Conservation (phyloP, 2,797 vertebrate genomes). For the Eidolon dupreanum region DNA sequence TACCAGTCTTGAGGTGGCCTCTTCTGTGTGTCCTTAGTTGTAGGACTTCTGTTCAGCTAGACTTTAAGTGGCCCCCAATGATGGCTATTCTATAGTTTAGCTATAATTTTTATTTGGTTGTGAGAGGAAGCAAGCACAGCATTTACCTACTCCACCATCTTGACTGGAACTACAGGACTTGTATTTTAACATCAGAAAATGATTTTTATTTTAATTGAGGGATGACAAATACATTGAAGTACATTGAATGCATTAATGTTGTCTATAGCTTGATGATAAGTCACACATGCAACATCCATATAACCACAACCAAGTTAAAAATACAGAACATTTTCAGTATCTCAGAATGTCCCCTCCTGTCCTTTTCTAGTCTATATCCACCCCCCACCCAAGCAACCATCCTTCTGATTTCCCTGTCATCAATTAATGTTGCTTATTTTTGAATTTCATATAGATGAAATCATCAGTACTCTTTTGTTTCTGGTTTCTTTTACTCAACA, state of each 20-base stretch:
- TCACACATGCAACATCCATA: not conserved
- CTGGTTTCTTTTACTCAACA: not conserved
- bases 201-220: not conserved
- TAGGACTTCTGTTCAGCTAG: too few species aligned
- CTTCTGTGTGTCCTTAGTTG: too few species aligned
- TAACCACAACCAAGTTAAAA: not conserved
- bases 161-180: too few species aligned
- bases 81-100: too few species aligned
- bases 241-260: not conserved
- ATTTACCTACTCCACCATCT: too few species aligned
- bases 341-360: not conserved
- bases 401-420: not conserved
- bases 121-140: too few species aligned
- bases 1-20: too few species aligned
- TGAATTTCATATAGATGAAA: not conserved
- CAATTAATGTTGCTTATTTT: not conserved
- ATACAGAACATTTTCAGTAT: not conserved
- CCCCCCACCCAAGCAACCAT: not conserved
- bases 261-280: not conserved
- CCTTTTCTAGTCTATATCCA: not conserved
- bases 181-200: conserved; percentile 1
- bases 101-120: too few species aligned
- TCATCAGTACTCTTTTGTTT: not conserved
- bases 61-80: too few species aligned
- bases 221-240: not conserved